phyloP scores from a whole-genome alignment of 2,797 vertebrate species.

The Anguilla marmorata region DNA sequence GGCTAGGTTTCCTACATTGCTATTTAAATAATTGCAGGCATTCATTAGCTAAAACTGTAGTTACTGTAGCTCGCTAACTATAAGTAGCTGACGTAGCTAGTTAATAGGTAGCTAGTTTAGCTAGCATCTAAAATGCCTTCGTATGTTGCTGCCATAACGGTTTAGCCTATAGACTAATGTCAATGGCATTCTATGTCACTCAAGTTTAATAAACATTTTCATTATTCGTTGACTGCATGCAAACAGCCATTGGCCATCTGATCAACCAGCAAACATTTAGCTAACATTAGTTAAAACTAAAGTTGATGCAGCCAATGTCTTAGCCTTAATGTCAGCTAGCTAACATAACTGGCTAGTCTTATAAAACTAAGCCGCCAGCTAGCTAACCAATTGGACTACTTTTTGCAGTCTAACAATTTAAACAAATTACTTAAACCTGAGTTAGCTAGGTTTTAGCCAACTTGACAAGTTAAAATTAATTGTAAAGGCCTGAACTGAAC shows the following conservation, averaged over 20 bases:
- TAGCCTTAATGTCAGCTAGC: background rate
- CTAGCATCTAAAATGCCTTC: background rate
- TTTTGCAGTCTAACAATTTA: background rate
- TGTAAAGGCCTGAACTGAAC: background rate
- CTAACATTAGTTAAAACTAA: background rate
- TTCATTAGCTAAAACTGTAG: background rate
- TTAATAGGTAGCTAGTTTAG: no score
- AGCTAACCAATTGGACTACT: background rate
- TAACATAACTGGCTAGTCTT: background rate
- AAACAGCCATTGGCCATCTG: background rate
- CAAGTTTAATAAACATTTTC: background rate
- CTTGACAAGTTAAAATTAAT: background rate
- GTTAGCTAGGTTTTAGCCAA: background rate
- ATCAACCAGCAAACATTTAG: background rate
- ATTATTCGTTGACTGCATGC: background rate
- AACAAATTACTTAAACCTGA: background rate
- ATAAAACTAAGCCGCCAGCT: background rate
- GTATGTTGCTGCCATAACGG: background rate
- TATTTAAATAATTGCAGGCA: background rate
- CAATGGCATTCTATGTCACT: background rate
- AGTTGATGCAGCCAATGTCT: background rate
- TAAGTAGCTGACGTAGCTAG: background rate
- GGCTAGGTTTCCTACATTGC: background rate
- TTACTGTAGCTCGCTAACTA: background rate
- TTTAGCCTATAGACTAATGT: background rate